These are phyloP conservation scores for Drosophila putrida DNA, from an alignment of 2,888 invertebrate genomes.

Conservation along the genomic window DNA sequence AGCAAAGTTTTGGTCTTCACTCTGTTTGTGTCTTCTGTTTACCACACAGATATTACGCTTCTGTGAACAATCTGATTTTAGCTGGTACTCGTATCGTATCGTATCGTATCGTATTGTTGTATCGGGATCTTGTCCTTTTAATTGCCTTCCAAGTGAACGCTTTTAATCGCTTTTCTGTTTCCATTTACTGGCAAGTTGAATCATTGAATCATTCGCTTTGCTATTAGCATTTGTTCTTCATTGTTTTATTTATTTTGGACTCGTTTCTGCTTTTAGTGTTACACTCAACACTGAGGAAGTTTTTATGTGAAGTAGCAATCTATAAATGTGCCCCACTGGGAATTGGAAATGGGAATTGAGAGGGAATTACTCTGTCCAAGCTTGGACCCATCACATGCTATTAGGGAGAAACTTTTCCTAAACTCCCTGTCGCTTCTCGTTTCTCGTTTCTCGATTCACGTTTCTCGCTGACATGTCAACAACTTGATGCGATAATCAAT, in stretches of 20 bases:
- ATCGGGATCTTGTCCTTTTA: slow-evolving; percentile 48
- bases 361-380: slow-evolving; percentile 20
- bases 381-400: slow-evolving; percentile 32
- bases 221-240: slow-evolving; percentile 3
- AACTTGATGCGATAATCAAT: slow-evolving; percentile 68
- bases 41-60: slow-evolving; percentile 41
- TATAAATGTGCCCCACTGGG: slow-evolving; percentile 44
- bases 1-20: neutral
- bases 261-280: slow-evolving; percentile 29
- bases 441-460: neutral
- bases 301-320: slow-evolving; percentile 36
- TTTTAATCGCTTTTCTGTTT: slow-evolving; percentile 37
- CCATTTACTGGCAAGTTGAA: slow-evolving; percentile 11
- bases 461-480: slow-evolving; percentile 44
- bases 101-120: neutral
- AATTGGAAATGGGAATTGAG: neutral
- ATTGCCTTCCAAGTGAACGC: slow-evolving; percentile 64
- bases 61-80: slow-evolving; percentile 41
- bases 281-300: neutral
- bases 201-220: slow-evolving; percentile 18
- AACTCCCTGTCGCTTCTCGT: neutral
- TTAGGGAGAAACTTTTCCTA: slow-evolving; percentile 12
- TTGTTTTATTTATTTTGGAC: slow-evolving; percentile 17
- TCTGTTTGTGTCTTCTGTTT: slow-evolving; percentile 2
- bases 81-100: neutral